Evolutionary conservation across 2,113 vertebrate species (phyloP).

Genomic region (Bubo blakistoni): DNA sequence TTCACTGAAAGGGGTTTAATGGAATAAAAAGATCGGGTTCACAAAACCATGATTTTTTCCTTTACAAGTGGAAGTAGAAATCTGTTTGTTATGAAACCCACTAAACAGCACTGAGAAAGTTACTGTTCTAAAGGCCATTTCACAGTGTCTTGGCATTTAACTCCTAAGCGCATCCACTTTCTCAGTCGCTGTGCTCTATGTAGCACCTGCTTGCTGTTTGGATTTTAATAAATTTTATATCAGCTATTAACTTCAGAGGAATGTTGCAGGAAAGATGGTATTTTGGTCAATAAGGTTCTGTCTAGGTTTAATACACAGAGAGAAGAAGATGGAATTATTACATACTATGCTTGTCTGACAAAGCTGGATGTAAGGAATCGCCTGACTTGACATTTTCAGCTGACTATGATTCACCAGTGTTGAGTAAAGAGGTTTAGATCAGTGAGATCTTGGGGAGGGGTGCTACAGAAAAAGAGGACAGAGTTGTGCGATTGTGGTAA

Average conservation of each 20-base stretch:
- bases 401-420: neutral
- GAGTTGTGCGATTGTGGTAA: neutral
- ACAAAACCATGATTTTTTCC: neutral
- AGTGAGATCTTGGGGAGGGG: neutral
- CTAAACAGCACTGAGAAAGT: neutral
- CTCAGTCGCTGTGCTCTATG: neutral
- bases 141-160: neutral
- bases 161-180: fast-evolving
- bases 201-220: neutral
- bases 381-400: neutral
- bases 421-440: neutral
- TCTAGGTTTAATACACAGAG: neutral
- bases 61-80: neutral
- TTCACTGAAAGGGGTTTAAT: neutral
- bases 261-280: neutral
- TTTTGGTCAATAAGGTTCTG: neutral
- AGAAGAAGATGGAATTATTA: neutral
- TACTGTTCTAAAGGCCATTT: neutral
- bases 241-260: neutral
- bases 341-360: neutral
- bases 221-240: neutral
- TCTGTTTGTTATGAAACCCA: neutral
- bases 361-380: neutral
- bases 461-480: neutral
- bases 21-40: neutral